Conservation (phyloP, 2,113 vertebrate genomes). For the Burhinus bistriatus region DNA sequence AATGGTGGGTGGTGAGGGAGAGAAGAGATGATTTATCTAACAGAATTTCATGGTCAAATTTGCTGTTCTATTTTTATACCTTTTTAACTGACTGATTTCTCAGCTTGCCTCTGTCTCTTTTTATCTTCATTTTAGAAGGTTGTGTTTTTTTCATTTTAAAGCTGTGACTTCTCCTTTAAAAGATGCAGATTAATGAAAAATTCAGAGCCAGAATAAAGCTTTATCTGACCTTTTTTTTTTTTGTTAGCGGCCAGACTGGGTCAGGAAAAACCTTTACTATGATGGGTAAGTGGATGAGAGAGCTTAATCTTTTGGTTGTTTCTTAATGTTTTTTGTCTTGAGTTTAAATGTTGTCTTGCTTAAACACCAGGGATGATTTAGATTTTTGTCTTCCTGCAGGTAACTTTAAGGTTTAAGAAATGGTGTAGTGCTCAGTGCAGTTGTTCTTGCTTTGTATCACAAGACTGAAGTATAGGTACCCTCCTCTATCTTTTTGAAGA, state of each 20-base stretch:
- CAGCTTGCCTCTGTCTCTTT: neutral
- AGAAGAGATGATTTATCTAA: neutral
- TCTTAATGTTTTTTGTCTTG: neutral
- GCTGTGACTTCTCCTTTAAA: neutral
- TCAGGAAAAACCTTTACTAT: constrained; percentile 98
- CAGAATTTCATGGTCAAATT: neutral
- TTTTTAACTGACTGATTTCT: neutral
- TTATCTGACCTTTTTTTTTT: neutral
- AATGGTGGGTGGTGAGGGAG: neutral
- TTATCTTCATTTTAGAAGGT: neutral
- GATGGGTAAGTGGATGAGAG: constrained; percentile 82
- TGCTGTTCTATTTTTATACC: neutral
- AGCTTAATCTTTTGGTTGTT: neutral
- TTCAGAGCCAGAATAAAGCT: neutral
- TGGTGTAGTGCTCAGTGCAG: neutral
- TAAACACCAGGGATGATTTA: neutral
- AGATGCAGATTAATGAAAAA: neutral
- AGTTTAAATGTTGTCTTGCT: neutral
- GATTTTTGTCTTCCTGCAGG: neutral
- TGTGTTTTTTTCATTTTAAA: neutral
- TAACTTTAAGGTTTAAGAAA: neutral
- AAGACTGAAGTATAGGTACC: neutral
- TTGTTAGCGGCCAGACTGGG: constrained; percentile 90
- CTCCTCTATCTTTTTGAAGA: neutral
- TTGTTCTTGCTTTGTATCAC: neutral